A percentile compares a stretch with the other conserved stretches of the same genome.
Conservation (phyloP, 2,113 vertebrate genomes). For the Pseudorhombus dupliciocellatus region DNA sequence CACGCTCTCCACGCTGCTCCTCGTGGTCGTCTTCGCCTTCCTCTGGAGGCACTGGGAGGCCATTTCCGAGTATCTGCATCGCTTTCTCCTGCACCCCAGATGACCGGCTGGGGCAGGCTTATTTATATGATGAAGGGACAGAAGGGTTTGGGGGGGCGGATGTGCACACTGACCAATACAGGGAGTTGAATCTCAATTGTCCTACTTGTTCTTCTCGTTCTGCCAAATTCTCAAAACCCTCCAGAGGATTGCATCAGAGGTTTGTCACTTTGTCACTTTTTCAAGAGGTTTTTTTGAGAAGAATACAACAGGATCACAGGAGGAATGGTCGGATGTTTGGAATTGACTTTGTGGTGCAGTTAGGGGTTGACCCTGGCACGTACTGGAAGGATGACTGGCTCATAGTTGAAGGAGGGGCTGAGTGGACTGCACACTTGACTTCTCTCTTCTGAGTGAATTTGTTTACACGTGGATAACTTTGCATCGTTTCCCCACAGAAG, state of each 20-base stretch:
- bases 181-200: conserved; percentile 45
- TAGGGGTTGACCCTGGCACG: conserved; percentile 52
- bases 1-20: conserved; percentile 91
- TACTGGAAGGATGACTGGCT: conserved; percentile 35
- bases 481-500: conserved; percentile 75
- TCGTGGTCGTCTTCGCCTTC: conserved; percentile 90
- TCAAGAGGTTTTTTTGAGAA: conserved; percentile 37
- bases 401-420: conserved; percentile 51
- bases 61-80: conserved; percentile 87
- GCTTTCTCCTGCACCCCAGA: conserved; percentile 88
- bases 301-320: neutral
- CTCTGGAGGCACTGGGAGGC: conserved; percentile 97
- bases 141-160: conserved; percentile 19
- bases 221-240: conserved; percentile 48
- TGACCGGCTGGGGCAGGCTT: conserved; percentile 77
- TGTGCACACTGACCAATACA: conserved; percentile 30
- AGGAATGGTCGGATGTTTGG: conserved; percentile 28
- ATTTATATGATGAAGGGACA: conserved; percentile 22
- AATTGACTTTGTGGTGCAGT: conserved; percentile 56
- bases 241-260: conserved; percentile 38
- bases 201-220: conserved; percentile 32
- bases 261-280: conserved; percentile 60
- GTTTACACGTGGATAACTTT: conserved; percentile 93
- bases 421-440: conserved; percentile 73
- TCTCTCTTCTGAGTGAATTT: conserved; percentile 80